phyloP scores from a whole-genome alignment of 2,797 vertebrate genomes.

The Schizopygopsis malacanthus region DNA sequence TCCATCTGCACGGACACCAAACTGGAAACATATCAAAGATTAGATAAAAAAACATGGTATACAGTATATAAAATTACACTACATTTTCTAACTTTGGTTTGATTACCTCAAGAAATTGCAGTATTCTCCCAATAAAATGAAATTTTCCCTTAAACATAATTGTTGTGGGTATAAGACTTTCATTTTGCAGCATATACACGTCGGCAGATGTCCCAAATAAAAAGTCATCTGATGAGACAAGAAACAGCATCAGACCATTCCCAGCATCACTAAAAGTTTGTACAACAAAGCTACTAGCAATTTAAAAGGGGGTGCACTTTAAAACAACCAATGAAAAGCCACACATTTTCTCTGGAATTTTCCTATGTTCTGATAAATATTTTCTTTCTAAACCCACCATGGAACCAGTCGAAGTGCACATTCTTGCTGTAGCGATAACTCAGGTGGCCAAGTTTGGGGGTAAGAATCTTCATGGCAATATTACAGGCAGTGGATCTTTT shows the following conservation, averaged over 20 bases:
- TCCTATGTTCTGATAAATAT: neutral
- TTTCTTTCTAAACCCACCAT: conserved; percentile 72
- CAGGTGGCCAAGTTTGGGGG: conserved; percentile 74
- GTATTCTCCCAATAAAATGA: conserved; percentile 77
- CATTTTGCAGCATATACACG: conserved; percentile 78
- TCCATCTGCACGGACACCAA: conserved; percentile 79
- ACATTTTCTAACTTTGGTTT: conserved; percentile 15
- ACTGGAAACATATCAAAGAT: conserved; percentile 64
- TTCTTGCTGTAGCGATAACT: conserved; percentile 81
- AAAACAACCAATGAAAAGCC: neutral
- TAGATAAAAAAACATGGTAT: neutral
- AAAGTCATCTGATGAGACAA: conserved; percentile 72
- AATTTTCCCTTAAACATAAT: conserved; percentile 75
- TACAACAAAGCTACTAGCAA: neutral
- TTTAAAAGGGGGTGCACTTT: conserved; percentile 17
- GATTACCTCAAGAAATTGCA: conserved; percentile 83
- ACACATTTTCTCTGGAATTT: neutral
- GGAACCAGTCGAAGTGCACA: conserved; percentile 74
- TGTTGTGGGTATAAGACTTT: conserved; percentile 77
- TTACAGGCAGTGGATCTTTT: conserved; percentile 81
- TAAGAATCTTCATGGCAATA: conserved; percentile 84
- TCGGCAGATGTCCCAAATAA: conserved; percentile 76
- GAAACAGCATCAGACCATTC: neutral
- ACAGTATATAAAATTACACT: neutral
- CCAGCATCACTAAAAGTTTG: neutral